phyloP scores from a whole-genome alignment of 2,888 invertebrate species.

The Anthophora plumipes region DNA sequence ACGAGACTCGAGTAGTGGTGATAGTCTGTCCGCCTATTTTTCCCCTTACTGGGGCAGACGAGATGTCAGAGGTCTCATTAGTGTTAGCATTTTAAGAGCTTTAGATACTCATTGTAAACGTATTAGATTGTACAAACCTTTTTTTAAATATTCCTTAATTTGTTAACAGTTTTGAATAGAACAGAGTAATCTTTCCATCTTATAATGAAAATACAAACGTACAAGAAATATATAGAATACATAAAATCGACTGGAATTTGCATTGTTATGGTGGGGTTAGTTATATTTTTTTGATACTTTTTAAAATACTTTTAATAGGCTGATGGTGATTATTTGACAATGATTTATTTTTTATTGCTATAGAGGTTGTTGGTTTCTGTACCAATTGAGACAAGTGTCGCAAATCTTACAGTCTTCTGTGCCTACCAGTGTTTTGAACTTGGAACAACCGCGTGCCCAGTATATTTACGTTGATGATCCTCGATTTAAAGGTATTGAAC shows the following conservation, averaged over 20 bases:
- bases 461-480: slow-evolving; percentile 87
- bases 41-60: too few species aligned
- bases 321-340: too few species aligned
- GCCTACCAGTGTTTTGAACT: slow-evolving; percentile 81
- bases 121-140: not conserved
- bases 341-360: slow-evolving; percentile 33
- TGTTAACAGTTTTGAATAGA: not conserved
- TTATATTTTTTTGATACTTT: slow-evolving; percentile 41
- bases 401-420: slow-evolving; percentile 83
- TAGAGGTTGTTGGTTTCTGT: slow-evolving; percentile 80
- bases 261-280: slow-evolving; percentile 78
- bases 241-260: slow-evolving; percentile 79
- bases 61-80: too few species aligned
- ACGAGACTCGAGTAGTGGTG: too few species aligned
- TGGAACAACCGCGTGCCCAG: slow-evolving; percentile 84
- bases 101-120: not conserved
- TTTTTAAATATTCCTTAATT: not conserved
- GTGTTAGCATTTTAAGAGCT: too few species aligned
- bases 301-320: slow-evolving; percentile 24
- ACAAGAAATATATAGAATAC: slow-evolving; percentile 72
- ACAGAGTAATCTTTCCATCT: not conserved
- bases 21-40: too few species aligned
- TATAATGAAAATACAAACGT: slow-evolving; percentile 50
- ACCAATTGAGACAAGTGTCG: slow-evolving; percentile 79
- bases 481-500: slow-evolving; percentile 77